phyloP scores from a whole-genome alignment of 2,888 invertebrate species.

The Dasypogon diadema region DNA sequence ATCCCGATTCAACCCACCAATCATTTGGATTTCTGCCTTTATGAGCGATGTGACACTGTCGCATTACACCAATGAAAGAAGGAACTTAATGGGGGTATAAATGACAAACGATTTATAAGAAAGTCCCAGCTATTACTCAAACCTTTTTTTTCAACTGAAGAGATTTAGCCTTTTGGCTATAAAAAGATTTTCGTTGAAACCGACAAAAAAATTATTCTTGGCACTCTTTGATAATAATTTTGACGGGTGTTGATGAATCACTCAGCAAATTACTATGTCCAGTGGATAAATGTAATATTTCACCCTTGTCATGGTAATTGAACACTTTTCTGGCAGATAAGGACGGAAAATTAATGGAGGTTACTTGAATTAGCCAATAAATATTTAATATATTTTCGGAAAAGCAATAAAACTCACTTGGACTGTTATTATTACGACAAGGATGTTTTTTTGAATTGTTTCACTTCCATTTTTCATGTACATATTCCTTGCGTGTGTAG shows the following conservation, averaged over 20 bases:
- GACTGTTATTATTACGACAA: no score
- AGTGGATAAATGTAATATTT: constrained; percentile 18
- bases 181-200: background rate
- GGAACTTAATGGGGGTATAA: background rate
- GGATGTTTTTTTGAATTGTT: no score
- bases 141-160: background rate
- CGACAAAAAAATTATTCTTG: background rate
- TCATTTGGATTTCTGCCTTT: background rate
- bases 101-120: background rate
- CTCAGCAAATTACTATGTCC: constrained; percentile 12
- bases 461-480: no score
- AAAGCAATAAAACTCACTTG: no score
- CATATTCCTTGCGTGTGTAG: no score
- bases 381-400: no score
- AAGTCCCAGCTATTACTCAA: constrained; percentile 5
- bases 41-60: background rate
- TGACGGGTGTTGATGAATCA: constrained; percentile 34
- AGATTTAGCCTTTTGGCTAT: constrained; percentile 25
- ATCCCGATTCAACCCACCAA: background rate
- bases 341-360: no score
- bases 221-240: constrained; percentile 13
- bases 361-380: no score
- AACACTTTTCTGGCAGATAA: constrained; percentile 17
- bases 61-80: background rate
- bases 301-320: constrained; percentile 10